Evolutionary conservation across 2,888 invertebrate genomes (phyloP), one percentile per base, ranked within the genome.

Genomic region (Stenodema calcarata): DNA sequence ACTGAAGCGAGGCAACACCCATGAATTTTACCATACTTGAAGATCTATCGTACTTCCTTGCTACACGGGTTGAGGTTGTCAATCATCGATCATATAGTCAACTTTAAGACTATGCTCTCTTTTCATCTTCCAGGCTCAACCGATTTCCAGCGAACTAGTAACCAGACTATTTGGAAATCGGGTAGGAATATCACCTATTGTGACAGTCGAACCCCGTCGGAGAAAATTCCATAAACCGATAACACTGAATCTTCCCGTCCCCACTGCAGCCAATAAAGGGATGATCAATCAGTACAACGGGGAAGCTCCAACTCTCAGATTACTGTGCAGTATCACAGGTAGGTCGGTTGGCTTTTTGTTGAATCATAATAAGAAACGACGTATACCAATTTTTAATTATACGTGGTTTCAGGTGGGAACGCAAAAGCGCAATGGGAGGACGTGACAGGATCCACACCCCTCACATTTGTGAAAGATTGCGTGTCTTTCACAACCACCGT

Each of bases 401-500:
- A n/a, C 23, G 18, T 54, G 54, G 9, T 62, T 62, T 88, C 90
- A 94, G 96, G 99, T 88, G 99, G 99, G 1, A 97, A 97, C 89
- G 97, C 96, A 89, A 96, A 98, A 89, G 99, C 99, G 4, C 96
- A 98, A 90, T 99, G 99, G 99, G 99, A 99, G 91, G 99, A 99
- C 92, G 99, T 99, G 12, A 99, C 99, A 0, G 99, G 99, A 41
- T 98, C 98, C 73, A 99, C 99, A 0, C 99, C 99, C 14, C 93
- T 99, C 89, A 97, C 98, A 9, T 96, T 99, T 92, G 96, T 98
- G 88, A 98, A 97, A 90, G 98, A 99, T 91, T 98, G 97, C 91
- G 99, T 99, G 0, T 98, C 98, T 35, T 99, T 99, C 92, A 99
- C 99, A 12, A 99, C 99, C 11, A 99, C 99, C 0, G 99, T 99